Conservation (phyloP, 2,888 invertebrate species). For the Sepiola atlantica region DNA sequence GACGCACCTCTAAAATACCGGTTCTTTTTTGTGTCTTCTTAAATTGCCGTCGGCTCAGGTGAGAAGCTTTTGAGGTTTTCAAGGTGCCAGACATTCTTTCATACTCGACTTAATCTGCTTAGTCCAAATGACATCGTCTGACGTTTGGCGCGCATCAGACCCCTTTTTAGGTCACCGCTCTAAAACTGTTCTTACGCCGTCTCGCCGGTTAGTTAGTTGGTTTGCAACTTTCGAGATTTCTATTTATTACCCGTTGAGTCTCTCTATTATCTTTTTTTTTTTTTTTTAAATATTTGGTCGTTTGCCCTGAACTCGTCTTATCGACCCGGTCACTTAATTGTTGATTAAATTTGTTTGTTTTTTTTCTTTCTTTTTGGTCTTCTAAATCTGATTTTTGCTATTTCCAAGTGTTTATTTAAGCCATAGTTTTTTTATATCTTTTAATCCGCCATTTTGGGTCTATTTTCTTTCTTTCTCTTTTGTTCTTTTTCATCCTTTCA, state of each 20-base stretch:
- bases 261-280: neutral
- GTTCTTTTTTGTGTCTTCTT: neutral
- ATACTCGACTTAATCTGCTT: neutral
- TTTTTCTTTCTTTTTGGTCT: neutral
- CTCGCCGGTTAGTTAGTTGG: neutral
- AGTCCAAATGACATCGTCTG: slow-evolving; percentile 1
- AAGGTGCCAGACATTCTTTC: slow-evolving; percentile 8
- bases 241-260: neutral
- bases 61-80: slow-evolving; percentile 6
- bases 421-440: too few relatives aligned
- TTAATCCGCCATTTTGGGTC: too few relatives aligned
- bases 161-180: neutral
- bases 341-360: neutral
- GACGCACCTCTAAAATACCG: too few relatives aligned
- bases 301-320: neutral
- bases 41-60: neutral
- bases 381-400: neutral
- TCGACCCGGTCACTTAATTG: neutral
- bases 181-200: neutral
- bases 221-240: neutral
- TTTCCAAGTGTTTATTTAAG: too few relatives aligned
- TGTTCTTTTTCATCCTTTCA: too few relatives aligned
- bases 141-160: neutral
- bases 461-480: too few relatives aligned
- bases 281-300: too few relatives aligned